Base-by-base conservation (phyloP, 2,113 vertebrate species). In the Pyrgilauda ruficollis region DNA sequence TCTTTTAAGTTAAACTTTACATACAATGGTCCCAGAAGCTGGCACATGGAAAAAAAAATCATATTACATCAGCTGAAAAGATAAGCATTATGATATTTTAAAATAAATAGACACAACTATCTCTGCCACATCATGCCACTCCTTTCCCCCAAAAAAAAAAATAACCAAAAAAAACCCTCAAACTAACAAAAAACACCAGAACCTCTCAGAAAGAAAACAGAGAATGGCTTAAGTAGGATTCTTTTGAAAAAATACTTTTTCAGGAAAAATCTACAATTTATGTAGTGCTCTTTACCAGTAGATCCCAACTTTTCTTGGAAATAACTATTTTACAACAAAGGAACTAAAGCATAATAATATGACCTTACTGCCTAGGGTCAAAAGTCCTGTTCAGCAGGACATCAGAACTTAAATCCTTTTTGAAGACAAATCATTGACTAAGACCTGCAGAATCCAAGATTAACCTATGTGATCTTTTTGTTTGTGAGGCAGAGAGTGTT, bases 131-230 rank as follows among this genome's bases (percentile, higher is more conserved):
- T 14, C 2, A 5, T n/a, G 10, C 8, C 10, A 23, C 27, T 37
- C 12, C 9, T 1, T 9, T 8, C 5, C 7, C 3, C 7, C 14
- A 2, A 31, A 47, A 7, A 55, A 58, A 20, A 7, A 55, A 58
- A 20, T 2, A 3, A 30, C 5, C 0, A 14, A 18, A 52, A 27
- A 23, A 16, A 3, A 0, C 6, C 9, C 11, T 19, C 17, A 28
- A 52, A 3, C 21, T 15, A 50, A 23, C 4, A 21, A 22, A 70
- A n/a, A 3, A 1, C 3, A 21, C 22, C 13, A 20, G 7, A 28
- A 22, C 5, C 3, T 77, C 7, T 44, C 19, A 39, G 26, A 83
- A 11, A 52, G 30, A 77, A 86, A 50, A 3, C 10, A 62, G 2
- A 19, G 4, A 66, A 43, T 1, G 1, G 2, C 6, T 75, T 50